Evolutionary conservation across 2,113 vertebrate genomes (phyloP).

Genomic region (Antigone vipio): DNA sequence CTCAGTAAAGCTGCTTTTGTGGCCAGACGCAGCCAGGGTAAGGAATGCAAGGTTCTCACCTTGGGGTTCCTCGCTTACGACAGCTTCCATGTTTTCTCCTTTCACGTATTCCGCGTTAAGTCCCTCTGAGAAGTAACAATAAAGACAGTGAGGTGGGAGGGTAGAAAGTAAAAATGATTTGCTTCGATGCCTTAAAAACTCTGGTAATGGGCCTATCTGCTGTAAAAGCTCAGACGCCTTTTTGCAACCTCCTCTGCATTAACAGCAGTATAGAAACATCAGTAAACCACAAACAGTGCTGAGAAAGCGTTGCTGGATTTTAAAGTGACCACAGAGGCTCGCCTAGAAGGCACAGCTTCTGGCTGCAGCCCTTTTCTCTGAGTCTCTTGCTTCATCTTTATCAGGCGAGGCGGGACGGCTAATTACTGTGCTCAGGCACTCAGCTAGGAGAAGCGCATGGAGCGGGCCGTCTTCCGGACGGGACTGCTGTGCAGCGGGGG

Average conservation of each 20-base stretch:
- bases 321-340: not conserved
- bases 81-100: constrained; percentile 86
- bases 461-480: not conserved
- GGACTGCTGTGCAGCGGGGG: not conserved
- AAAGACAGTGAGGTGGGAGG: not conserved
- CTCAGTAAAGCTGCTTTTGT: not conserved
- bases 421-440: not conserved
- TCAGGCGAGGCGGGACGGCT: not conserved
- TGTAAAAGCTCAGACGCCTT: not conserved
- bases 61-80: constrained; percentile 90
- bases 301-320: not conserved
- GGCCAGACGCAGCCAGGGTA: not conserved
- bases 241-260: not conserved
- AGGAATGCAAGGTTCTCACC: constrained; percentile 72
- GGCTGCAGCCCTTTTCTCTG: not conserved
- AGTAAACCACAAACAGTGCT: not conserved
- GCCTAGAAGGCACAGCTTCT: not conserved
- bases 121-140: constrained; percentile 80
- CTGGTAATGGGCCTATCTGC: not conserved
- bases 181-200: not conserved
- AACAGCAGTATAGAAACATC: not conserved
- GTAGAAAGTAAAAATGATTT: not conserved
- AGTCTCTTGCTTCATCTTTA: not conserved
- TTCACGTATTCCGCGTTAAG: constrained; percentile 88
- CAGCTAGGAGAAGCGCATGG: not conserved